Evolutionary conservation across 2,888 invertebrate species (phyloP), one percentile per base, ranked within the genome.

Genomic region (Sinotaia quadrata): DNA sequence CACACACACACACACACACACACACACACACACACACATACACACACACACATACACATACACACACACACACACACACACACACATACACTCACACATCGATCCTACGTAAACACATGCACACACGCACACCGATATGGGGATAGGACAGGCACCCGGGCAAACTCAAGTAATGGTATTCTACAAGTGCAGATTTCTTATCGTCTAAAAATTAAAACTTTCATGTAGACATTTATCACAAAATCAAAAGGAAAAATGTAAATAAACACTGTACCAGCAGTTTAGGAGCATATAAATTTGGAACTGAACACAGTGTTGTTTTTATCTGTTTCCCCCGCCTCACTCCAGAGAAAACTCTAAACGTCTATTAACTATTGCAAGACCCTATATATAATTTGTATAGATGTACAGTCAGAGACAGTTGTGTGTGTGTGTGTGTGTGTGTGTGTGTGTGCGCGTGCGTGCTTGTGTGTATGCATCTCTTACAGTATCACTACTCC

Each of bases 61-160:
- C 54, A 27, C 33, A 54, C 54, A 54, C 54, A 29, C 54, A 54
- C 33, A 52, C 52, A 52, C 52, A 52, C 52, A 21, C 52, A 52
- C 4, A 7, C 52, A 24, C 52, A 15, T 31, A 24, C 52, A 4
- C 52, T 7, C 8, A 21, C 52, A 24, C 52, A 2, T n/a, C n/a
- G n/a, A n/a, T n/a, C 52, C 15, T 31, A 24, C 52, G 24, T 31
- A 24, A 27, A 24, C 52, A 52, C 52, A 27, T 18, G 18, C 52
- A 27, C 24, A 27, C 52, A 52, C 27, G 31, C 27, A 52, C 52
- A 52, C 52, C 7, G 12, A 27, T 31, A 52, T 18, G 31, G n/a
- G n/a, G n/a, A n/a, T n/a, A 27, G 31, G 29, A 52, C 52, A 52
- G 12, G 15, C 52, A 52, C 51, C n/a, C 51, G 27, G 21, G 27